Base-by-base conservation (phyloP, 2,113 vertebrate species). In the Prunella himalayana region DNA sequence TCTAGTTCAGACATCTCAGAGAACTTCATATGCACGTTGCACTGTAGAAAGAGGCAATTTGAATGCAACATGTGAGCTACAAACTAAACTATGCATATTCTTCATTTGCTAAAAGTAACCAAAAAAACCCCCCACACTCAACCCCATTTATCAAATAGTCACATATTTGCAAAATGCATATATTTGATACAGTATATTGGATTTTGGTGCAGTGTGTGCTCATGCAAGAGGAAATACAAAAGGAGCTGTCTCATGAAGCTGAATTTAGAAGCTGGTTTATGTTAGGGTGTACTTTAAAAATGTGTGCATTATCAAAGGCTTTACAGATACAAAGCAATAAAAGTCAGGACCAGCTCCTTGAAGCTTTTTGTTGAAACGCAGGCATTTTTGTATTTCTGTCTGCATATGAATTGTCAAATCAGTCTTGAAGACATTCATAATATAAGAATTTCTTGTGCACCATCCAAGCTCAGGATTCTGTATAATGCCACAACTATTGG, bases 141-240 rank as follows among this genome's bases (percentile, higher is more conserved):
- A 35, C 33, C 71, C 56, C 69, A 80, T 93, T 95, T 84, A 88
- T 92, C 86, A 94, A 56, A 57, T 39, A 90, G 85, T 77, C 90
- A 81, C 41, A 27, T 81, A 93, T 95, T 92, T 97, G 61, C 90
- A 89, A 93, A 96, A 94, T 84, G 72, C 54, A 63, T 76, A 41
- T 71, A 84, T 94, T 77, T 69, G 80, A 94, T 91, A 78, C 71
- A 63, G 45, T 72, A 76, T 56, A 70, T 59, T 80, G 91, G 56
- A 79, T 66, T 91, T 94, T 71, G 87, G 80, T 86, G 54, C 41
- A 65, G 21, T 73, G 66, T 72, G 69, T 73, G 57, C 78, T 96
- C 90, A 73, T 79, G 45, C 85, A 79, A 77, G 91, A 84, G 76
- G 45, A 89, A 77, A 83, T 66, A 50, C 15, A 90, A 88, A 84